Percentiles rank a stretch among this genome's conserved stretches.
These are phyloP conservation scores for Ptychadena robeensis DNA, from an alignment of 2,797 vertebrate genomes.

Conservation along the genomic window DNA sequence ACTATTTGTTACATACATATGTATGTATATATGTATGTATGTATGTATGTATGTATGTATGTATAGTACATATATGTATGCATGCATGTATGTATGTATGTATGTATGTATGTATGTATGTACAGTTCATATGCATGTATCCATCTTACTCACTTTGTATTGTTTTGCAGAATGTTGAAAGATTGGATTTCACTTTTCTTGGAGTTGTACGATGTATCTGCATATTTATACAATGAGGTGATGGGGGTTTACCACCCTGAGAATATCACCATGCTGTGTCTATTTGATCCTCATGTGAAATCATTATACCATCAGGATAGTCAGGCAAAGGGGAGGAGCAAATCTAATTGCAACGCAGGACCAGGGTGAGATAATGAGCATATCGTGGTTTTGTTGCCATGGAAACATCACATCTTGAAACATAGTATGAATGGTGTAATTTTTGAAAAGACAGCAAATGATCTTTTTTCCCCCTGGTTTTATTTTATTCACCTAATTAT, in stretches of 20 bases:
- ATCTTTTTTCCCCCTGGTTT: background rate
- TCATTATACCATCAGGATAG: slow-evolving; percentile 99
- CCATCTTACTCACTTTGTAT: too few relatives aligned
- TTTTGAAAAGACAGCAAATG: slow-evolving; percentile 80
- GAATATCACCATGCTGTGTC: slow-evolving; percentile 76
- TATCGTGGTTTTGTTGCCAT: slow-evolving; percentile 99
- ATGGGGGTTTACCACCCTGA: slow-evolving; percentile 73
- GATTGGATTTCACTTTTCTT: slow-evolving; percentile 45
- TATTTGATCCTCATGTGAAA: slow-evolving; percentile 93
- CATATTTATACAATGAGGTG: slow-evolving; percentile 75
- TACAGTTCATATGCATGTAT: background rate
- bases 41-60: background rate
- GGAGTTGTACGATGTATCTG: too few relatives aligned
- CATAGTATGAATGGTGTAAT: slow-evolving; percentile 85
- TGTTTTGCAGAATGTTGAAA: background rate
- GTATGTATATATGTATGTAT: background rate
- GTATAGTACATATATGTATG: background rate
- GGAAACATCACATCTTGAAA: slow-evolving; percentile 98
- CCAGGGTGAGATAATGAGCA: slow-evolving; percentile 99
- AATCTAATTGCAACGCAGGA: slow-evolving; percentile 98
- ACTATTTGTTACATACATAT: too few relatives aligned
- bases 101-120: background rate
- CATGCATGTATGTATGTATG: background rate
- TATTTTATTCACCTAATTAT: background rate
- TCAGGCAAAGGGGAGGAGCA: slow-evolving; percentile 99